Conservation (phyloP, 2,888 invertebrate species). For the Maniola hyperantus region DNA sequence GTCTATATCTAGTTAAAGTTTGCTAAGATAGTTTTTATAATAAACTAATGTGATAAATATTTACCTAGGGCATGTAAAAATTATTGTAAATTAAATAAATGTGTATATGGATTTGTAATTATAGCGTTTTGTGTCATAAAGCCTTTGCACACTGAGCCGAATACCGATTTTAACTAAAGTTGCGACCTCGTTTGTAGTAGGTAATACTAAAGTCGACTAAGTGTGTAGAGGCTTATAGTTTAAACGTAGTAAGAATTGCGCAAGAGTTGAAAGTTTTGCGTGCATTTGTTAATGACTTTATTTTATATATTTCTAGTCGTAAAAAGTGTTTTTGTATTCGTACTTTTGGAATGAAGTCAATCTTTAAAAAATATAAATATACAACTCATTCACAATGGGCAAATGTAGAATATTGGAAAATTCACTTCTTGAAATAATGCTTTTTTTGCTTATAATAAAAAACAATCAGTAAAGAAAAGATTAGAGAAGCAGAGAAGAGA, state of each 20-base stretch:
- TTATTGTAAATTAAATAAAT: constrained; percentile 50
- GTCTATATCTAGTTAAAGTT: constrained; percentile 55
- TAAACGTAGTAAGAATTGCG: constrained; percentile 34
- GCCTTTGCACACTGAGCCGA: neutral
- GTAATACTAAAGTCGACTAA: neutral
- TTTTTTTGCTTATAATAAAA: neutral
- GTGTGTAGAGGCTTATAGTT: constrained; percentile 37
- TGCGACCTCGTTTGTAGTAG: neutral
- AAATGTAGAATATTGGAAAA: neutral
- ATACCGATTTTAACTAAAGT: neutral
- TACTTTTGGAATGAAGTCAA: neutral
- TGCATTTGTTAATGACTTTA: constrained; percentile 25
- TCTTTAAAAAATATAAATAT: neutral
- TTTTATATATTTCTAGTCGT: constrained; percentile 39
- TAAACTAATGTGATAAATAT: constrained; percentile 71
- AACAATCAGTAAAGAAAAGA: too few species aligned
- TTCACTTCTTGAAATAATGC: neutral
- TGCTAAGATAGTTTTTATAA: constrained; percentile 57
- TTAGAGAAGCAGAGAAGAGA: too few species aligned
- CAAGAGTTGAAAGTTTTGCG: constrained; percentile 21
- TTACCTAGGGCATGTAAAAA: constrained; percentile 60
- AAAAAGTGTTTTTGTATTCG: constrained; percentile 21
- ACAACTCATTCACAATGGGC: neutral
- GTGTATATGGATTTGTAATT: constrained; percentile 62
- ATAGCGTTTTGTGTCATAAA: constrained; percentile 58